Conservation (phyloP, 2,888 invertebrate species). For the Chrysodeixis includens region DNA sequence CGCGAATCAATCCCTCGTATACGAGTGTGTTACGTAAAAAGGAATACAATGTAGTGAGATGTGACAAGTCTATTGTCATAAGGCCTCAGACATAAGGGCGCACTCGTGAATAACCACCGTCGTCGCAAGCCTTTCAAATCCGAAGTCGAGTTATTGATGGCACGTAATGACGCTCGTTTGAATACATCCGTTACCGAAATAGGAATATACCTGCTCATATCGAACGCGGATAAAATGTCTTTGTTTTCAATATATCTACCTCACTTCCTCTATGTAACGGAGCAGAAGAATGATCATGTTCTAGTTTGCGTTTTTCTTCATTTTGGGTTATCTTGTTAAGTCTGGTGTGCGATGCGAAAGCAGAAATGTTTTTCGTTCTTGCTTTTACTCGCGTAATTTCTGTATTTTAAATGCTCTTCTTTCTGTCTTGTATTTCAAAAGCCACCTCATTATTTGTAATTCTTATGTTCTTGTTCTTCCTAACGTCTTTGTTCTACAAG, state of each 20-base stretch:
- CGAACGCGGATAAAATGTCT: constrained; percentile 54
- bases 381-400: background rate
- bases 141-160: constrained; percentile 68
- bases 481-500: background rate
- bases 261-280: constrained; percentile 45
- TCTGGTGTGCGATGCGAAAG: background rate
- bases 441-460: background rate
- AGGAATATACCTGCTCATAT: constrained; percentile 50
- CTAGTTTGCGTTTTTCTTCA: constrained; percentile 25
- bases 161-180: constrained; percentile 65
- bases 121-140: constrained; percentile 60
- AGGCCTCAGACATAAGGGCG: constrained; percentile 64
- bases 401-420: background rate
- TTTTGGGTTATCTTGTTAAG: constrained; percentile 12
- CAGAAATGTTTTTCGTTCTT: constrained; percentile 14
- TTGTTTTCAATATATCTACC: constrained; percentile 57
- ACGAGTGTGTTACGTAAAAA: constrained; percentile 58
- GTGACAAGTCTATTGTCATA: constrained; percentile 66
- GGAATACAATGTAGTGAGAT: constrained; percentile 59
- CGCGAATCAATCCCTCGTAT: constrained; percentile 50
- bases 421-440: background rate
- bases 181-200: constrained; percentile 58
- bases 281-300: constrained; percentile 28
- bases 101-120: constrained; percentile 45
- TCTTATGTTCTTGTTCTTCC: background rate